Evolutionary conservation across 2,797 vertebrate genomes (phyloP).

Genomic region (Remorina albescens): DNA sequence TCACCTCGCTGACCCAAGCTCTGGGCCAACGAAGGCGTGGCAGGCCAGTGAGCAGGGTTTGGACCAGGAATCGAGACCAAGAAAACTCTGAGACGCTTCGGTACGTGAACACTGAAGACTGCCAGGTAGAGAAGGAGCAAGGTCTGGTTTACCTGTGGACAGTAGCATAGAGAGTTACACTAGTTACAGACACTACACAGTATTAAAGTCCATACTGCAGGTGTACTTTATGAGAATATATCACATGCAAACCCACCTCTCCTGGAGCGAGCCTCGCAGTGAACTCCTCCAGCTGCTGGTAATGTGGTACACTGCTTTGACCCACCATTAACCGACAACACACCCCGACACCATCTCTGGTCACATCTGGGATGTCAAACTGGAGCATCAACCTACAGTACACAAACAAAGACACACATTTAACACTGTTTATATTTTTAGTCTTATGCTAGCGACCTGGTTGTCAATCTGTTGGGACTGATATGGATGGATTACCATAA

Average conservation of each 20-base stretch:
- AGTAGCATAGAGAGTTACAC: slow-evolving; percentile 20
- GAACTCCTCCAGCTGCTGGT: slow-evolving; percentile 94
- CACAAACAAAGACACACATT: slow-evolving; percentile 10
- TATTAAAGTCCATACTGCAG: neutral
- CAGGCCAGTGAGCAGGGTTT: slow-evolving; percentile 88
- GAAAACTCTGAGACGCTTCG: slow-evolving; percentile 91
- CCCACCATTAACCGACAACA: slow-evolving; percentile 96
- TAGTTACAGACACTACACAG: slow-evolving; percentile 8
- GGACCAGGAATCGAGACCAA: slow-evolving; percentile 94
- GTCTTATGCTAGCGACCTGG: neutral
- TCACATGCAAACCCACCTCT: slow-evolving; percentile 82
- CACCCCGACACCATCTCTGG: slow-evolving; percentile 90
- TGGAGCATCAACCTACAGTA: slow-evolving; percentile 88
- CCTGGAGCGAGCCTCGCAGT: slow-evolving; percentile 94
- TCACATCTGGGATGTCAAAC: slow-evolving; percentile 93
- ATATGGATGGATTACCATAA: neutral
- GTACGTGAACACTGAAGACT: slow-evolving; percentile 93
- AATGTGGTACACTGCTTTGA: slow-evolving; percentile 97
- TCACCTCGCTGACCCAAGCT: slow-evolving; percentile 86
- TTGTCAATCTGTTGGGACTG: neutral
- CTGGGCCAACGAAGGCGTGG: slow-evolving; percentile 88
- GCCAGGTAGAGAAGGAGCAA: slow-evolving; percentile 95
- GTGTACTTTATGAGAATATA: neutral
- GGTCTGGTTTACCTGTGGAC: slow-evolving; percentile 87
- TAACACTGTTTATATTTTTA: neutral